phyloP scores from a whole-genome alignment of 2,797 vertebrate species.

The Pelobates cultripes region DNA sequence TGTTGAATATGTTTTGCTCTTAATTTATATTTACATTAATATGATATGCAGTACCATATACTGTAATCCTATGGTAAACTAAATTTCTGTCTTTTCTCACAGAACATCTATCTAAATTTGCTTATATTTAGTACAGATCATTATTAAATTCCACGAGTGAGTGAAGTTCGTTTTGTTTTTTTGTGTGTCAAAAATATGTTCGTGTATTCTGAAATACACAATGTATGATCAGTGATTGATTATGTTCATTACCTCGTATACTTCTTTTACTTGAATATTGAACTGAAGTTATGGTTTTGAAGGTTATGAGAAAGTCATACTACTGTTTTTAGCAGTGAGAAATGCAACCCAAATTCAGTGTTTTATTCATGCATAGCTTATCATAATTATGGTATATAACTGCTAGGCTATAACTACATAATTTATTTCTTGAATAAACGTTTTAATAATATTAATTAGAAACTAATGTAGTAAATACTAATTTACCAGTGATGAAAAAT shows the following conservation, averaged over 20 bases:
- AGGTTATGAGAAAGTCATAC: conserved; percentile 17
- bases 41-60: no score
- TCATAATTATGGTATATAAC: background rate
- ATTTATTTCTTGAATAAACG: background rate
- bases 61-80: no score
- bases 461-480: background rate
- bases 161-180: conserved; percentile 41
- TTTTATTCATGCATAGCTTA: background rate
- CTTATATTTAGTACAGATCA: conserved; percentile 2
- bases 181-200: conserved; percentile 54
- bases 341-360: background rate
- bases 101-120: background rate
- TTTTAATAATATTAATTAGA: background rate
- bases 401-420: background rate
- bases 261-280: conserved; percentile 52
- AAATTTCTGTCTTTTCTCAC: no score
- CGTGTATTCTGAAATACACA: conserved; percentile 52
- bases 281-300: conserved; percentile 47
- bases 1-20: no score
- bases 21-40: no score
- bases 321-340: conserved; percentile 5
- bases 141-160: conserved; percentile 54
- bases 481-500: background rate
- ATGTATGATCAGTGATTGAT: conserved; percentile 58
- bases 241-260: conserved; percentile 57